Evolutionary conservation across 2,113 vertebrate species (phyloP).

Genomic region (Odocoileus virginianus): DNA sequence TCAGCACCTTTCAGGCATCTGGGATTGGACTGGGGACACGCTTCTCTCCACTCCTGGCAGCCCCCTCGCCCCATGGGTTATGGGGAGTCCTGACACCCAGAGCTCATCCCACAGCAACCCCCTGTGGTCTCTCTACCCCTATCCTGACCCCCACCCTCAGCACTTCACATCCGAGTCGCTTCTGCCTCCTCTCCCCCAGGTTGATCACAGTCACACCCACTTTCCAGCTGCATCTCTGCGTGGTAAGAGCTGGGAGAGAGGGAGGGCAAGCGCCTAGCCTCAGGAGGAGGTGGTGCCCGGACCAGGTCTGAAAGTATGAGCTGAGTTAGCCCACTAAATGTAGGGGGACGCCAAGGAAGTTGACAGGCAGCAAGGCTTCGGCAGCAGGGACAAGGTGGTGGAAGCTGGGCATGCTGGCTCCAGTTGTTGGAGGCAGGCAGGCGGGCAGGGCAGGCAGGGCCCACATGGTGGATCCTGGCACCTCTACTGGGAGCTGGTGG

Average conservation of each 20-base stretch:
- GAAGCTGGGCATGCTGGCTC: not conserved
- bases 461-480: fast-evolving
- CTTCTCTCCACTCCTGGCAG: not conserved
- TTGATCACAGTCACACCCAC: not conserved
- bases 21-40: fast-evolving
- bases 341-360: fast-evolving
- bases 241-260: not conserved
- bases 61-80: fast-evolving
- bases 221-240: not conserved
- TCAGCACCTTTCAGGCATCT: not conserved
- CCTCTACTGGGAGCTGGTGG: not conserved
- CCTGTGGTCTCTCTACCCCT: not conserved
- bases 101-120: not conserved
- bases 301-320: not conserved
- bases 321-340: not conserved
- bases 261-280: not conserved
- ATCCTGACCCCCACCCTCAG: not conserved
- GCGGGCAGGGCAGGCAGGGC: fast-evolving
- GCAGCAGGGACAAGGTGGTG: not conserved
- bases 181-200: not conserved
- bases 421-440: no score
- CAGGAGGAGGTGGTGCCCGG: not conserved
- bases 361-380: not conserved
- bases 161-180: not conserved
- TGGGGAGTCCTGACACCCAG: not conserved